Base-by-base conservation (phyloP, 2,888 invertebrate genomes). In the Embidobia sp. region DNA sequence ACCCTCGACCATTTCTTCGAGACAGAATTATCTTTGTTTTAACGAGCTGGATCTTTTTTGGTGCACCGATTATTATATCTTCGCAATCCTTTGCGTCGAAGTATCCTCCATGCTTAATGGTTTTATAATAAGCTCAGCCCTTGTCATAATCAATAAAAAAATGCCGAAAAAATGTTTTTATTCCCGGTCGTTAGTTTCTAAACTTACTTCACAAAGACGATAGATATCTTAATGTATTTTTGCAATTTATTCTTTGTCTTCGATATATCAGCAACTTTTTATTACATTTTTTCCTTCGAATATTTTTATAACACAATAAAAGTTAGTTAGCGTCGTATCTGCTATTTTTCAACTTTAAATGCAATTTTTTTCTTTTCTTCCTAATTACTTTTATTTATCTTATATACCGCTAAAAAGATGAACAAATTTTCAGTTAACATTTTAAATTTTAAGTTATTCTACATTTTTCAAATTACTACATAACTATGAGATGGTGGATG, bases 41-140 rank as follows among this genome's bases (percentile, higher is more conserved):
- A 78, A 78, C 77, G 77, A 77, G 66, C 73, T 26, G 35, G 51
- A 31, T 61, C 77, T 64, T 73, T 74, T 74, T 69, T 64, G 64
- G 73, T 64, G 69, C 59, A 40, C 69, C 63, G 69, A 78, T 74
- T 78, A 72, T 78, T 78, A 73, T 69, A 69, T 72, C 73, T 74
- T 42, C 40, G 57, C 59, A 46, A 63, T 63, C 49, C 55, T 66
- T 44, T 35, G 10, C 44, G 48, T 27, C 61, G 55, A 10, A 22
- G 46, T 37, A 48, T 74, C 61, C 64, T 35, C 33, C 35, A 26
- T 33, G 61, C 69, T 82, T 85, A 84, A 85, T 83, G 85, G 83
- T 83, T 82, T 84, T 84, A 84, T 85, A 85, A 85, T 85, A 84
- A 84, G 82, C 79, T 80, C 80, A 80, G 81, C 81, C 80, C 79